Evolutionary conservation across 1,140 invertebrate species (phyloP), one percentile per base, ranked within the genome.

Genomic region (Panulirus ornatus): DNA sequence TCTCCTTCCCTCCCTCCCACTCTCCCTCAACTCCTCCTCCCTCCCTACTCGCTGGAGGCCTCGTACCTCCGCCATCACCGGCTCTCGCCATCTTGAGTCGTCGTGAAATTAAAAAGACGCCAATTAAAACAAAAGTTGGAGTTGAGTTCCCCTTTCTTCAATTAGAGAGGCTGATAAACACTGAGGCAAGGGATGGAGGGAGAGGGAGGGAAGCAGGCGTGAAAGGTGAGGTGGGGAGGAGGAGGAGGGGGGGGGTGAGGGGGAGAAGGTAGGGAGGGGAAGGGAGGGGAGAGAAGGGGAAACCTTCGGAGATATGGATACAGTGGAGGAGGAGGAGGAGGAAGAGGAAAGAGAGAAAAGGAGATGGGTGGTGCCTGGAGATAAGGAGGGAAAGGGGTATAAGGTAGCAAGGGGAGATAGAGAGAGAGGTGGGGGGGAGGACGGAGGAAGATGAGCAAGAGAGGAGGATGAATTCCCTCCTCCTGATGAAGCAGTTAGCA

Each of bases 71-170:
- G 76, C 76, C 85, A 88, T 14, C 85, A n/a, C 9, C 22, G 27
- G 42, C 40, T 27, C 79, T 63, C 73, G 75, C 85, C 85, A 79
- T 88, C 76, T 88, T 79, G 58, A 79, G 44, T 88, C 76, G 22
- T 70, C 73, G 75, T 71, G 75, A 88, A 88, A 87, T 78, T 87
- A 87, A 78, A 87, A 78, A 87, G 84, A 79, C 84, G 47, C 73
- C 75, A 87, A 88, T 88, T 78, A 79, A 88, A 88, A 88, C 85
- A 88, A 88, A 88, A 88, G 85, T 88, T 88, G 51, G 27, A 34
- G 34, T 54, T 88, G 38, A 79, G 73, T 58, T 88, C 54, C 75
- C 75, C 54, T 66, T 84, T 88, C 85, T 79, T 88, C 85, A 79
- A 88, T 88, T 88, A 88, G 85, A n/a, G 34, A 42, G 30, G 3